phyloP scores from a whole-genome alignment of 2,113 vertebrate species.

The Saiga tatarica region DNA sequence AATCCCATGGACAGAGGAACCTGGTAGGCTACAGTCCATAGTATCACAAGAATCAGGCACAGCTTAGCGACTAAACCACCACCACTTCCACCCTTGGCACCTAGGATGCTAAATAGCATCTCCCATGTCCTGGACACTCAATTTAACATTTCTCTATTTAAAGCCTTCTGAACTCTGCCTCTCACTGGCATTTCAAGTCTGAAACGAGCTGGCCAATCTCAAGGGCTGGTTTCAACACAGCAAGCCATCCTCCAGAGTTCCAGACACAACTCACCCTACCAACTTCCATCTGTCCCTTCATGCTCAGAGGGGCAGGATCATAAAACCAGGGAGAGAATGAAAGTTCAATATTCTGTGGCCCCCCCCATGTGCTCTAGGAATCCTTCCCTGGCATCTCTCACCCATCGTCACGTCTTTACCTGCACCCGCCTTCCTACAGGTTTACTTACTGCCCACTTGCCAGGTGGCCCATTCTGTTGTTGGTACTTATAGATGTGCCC shows the following conservation, averaged over 20 bases:
- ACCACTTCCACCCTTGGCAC: background rate
- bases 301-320: background rate
- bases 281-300: background rate
- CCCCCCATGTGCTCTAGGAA: background rate
- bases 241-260: background rate
- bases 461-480: background rate
- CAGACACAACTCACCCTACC: too few species aligned
- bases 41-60: background rate
- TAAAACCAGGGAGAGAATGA: background rate
- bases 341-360: background rate
- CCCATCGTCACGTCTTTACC: background rate
- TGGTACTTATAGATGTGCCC: background rate
- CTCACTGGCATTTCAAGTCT: background rate
- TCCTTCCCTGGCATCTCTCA: background rate
- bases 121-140: background rate
- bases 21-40: background rate
- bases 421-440: background rate
- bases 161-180: background rate
- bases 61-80: background rate
- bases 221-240: constrained; percentile 3
- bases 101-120: background rate
- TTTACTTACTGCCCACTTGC: background rate
- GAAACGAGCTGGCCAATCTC: background rate
- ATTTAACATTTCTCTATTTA: background rate
- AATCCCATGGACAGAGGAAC: background rate